Evolutionary conservation across 2,888 invertebrate genomes (phyloP), one percentile per base, ranked within the genome.

Genomic region (Tethea ocularis): DNA sequence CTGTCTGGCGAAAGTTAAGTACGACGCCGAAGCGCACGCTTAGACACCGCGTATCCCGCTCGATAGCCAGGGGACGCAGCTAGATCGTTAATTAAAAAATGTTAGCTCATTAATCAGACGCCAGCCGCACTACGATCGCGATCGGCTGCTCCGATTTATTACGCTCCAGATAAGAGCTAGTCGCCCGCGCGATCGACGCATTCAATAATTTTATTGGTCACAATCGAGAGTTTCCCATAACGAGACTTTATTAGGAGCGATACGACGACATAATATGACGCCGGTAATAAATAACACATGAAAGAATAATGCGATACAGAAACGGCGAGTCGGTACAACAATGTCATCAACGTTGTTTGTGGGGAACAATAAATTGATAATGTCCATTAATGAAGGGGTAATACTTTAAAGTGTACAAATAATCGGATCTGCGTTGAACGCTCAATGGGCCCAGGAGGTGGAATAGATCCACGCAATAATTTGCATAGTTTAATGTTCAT

Each of bases 31-130:
- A 71, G 68, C 70, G 69, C 71, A 70, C 71, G 70, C 67, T 68
- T 67, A 70, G 33, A 20, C 64, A 66, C 69, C 61, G 62, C 68
- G 62, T 65, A 71, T 72, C 71, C 68, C 61, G 66, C 64, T 68
- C 80, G 78, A 79, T 82, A 83, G 80, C 74, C 73, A 61, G 56
- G 66, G 61, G 67, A 66, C 68, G 65, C 65, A 62, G 57, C 46
- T 46, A 63, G 69, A 67, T 82, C 81, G 80, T 87, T 85, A 87
- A 88, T 88, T 87, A 88, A 87, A 85, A 88, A 87, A 78, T 80
- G 77, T 76, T 75, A 63, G 71, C 75, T 82, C 86, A 86, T 88
- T 87, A 84, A 88, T 88, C 86, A 84, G 79, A 74, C 72, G 76
- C 75, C 74, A 66, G 70, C 68, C 73, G 76, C 71, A 72, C 67